Evolutionary conservation across 2,113 vertebrate genomes (phyloP), one percentile per base, ranked within the genome.

Genomic region (Passer domesticus): DNA sequence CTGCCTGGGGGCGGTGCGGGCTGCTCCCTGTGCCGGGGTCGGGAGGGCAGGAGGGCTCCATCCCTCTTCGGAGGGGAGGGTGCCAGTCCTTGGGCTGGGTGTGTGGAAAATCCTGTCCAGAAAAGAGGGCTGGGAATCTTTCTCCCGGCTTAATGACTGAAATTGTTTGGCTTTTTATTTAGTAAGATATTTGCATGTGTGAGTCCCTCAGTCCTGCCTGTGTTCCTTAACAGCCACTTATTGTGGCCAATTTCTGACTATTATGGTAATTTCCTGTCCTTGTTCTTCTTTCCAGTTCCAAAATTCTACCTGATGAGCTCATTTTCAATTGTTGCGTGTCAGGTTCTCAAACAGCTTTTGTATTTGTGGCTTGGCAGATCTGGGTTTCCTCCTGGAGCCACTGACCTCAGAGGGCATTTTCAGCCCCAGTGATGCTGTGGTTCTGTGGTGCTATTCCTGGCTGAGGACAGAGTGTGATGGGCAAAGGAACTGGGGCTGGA

Each of bases 321-420:
- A 13, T 62, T 72, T 81, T 72, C 63, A 52, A 3, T 17, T 49
- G 4, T 11, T 2, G n/a, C 25, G 5, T 31, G 37, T 8, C 43
- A 52, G 30, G 15, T 74, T 46, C 62, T 90, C 60, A 31, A 35
- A 35, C 15, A 49, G 30, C 13, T 47, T 35, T 79, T 31, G 11
- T 14, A 4, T 3, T 50, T 0, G 0, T 30, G 66, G 1, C 47
- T 56, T 18, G 49, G 67, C 58, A 44, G 33, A 19, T 63, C 46
- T 28, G 63, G 46, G 33, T 37, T 28, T 44, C 12, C 22, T 39
- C 6, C 1, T 6, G 83, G 33, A 16, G 55, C 16, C 28, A 1
- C 15, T 8, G 64, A 10, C 7, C 64, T 24, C 46, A 3, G 39
- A 23, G 73, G 37, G 37, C 23, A 37, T 43, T 33, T 23, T 23